Evolutionary conservation across 92 coral and sea anemone genomes (phyloP).

Genomic region (Umimayanthus kanabou): DNA sequence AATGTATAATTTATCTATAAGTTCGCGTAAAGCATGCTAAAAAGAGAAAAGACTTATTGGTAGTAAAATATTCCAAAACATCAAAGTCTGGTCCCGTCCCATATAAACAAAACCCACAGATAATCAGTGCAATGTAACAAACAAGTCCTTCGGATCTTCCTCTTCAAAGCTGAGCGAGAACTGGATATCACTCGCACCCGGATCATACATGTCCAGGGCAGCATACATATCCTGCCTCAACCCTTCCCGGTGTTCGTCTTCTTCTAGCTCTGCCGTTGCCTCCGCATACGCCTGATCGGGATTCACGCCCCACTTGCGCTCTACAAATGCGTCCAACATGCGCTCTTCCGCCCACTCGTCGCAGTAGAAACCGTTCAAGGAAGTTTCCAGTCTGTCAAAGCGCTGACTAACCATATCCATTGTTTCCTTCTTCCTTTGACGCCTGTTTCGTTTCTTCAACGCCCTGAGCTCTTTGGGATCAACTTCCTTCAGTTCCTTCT

Average conservation of each 20-base stretch:
- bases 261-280: constrained; percentile 68
- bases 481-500: constrained; percentile 59
- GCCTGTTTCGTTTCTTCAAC: constrained; percentile 52
- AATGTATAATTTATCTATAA: no score
- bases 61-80: neutral
- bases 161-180: constrained; percentile 70
- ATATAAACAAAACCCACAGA: neutral
- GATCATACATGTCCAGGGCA: constrained; percentile 75
- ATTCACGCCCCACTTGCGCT: constrained; percentile 80
- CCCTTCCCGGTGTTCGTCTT: constrained; percentile 71
- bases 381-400: constrained; percentile 74
- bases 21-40: neutral
- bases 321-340: constrained; percentile 79
- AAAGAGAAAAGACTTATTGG: neutral
- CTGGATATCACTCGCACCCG: constrained; percentile 50
- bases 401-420: constrained; percentile 65
- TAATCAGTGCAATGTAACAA: neutral
- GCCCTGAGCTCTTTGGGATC: constrained; percentile 57
- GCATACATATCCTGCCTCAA: constrained; percentile 81
- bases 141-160: constrained; percentile 30
- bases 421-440: constrained; percentile 46
- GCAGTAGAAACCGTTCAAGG: constrained; percentile 73
- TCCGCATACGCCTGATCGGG: constrained; percentile 69
- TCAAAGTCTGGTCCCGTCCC: neutral
- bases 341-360: constrained; percentile 93